Conservation (phyloP, 1,140 invertebrate species). For the Ips typographus region DNA sequence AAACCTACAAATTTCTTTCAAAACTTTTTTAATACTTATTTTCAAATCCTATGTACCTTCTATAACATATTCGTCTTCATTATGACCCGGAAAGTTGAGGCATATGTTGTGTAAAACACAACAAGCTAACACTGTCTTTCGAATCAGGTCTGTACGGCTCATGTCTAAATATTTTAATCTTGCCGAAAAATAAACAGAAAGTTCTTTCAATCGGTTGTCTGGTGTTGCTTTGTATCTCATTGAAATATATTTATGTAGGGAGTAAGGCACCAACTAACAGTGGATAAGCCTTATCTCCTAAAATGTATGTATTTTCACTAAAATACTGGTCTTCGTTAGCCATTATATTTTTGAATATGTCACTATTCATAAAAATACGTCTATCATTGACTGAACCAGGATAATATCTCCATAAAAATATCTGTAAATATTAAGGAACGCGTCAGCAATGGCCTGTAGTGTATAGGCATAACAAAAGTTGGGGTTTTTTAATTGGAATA, state of each 20-base stretch:
- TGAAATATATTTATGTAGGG: constrained; percentile 16
- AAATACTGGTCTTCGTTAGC: not conserved
- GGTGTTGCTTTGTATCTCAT: not conserved
- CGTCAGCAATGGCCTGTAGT: no score
- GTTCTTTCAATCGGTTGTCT: constrained; percentile 9
- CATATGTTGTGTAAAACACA: constrained; percentile 13
- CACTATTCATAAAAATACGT: constrained; percentile 4
- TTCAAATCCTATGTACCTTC: no score
- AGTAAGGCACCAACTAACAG: constrained; percentile 1
- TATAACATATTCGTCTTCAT: no score
- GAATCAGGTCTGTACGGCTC: constrained; percentile 8
- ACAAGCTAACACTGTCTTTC: constrained; percentile 3
- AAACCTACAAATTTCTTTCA: no score
- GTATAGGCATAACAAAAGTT: no score
- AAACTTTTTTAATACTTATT: no score
- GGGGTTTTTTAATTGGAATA: no score
- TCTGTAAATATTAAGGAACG: not conserved
- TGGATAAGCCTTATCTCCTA: constrained; percentile 17
- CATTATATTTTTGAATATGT: constrained; percentile 6
- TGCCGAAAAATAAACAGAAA: constrained; percentile 1
- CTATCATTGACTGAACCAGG: constrained; percentile 12
- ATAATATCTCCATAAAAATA: not conserved
- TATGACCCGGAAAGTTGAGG: no score
- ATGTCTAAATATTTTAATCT: constrained; percentile 15
- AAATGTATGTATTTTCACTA: not conserved